phyloP scores from a whole-genome alignment of 2,797 vertebrate genomes.

The Cyprinodon diabolis region DNA sequence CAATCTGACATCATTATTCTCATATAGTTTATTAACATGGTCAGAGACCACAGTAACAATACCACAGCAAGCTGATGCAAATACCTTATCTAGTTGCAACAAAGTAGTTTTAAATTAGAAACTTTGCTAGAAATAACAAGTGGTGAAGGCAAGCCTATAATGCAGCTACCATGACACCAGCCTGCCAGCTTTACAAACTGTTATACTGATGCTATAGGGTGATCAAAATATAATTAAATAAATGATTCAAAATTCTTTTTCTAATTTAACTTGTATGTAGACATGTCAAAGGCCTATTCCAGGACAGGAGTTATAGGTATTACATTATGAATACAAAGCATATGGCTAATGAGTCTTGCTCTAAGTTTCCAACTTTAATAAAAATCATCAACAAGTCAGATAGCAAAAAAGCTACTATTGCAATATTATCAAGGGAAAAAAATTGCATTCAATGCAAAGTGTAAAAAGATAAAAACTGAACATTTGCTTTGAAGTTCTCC shows the following conservation, averaged over 20 bases:
- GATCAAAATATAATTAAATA: neutral
- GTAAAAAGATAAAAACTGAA: conserved; percentile 10
- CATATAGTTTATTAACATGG: neutral
- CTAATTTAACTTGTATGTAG: neutral
- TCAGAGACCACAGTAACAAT: conserved; percentile 10
- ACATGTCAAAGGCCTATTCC: neutral
- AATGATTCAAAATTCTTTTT: neutral
- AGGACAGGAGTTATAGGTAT: neutral
- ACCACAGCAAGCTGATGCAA: neutral
- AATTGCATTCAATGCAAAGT: conserved; percentile 1
- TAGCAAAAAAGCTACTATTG: neutral
- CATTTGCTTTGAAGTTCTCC: conserved; percentile 13
- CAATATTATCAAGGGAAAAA: neutral
- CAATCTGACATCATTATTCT: conserved; percentile 3
- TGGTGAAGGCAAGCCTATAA: neutral
- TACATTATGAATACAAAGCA: neutral
- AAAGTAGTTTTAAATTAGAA: neutral
- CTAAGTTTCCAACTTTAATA: neutral
- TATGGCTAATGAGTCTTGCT: neutral
- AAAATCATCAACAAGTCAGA: neutral
- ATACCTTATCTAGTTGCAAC: neutral
- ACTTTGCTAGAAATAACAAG: neutral
- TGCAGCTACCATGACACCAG: neutral
- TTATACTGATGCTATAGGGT: neutral
- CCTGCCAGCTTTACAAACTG: neutral